Base-by-base conservation (phyloP, 2,113 vertebrate genomes). In the Ceyx melanurus region DNA sequence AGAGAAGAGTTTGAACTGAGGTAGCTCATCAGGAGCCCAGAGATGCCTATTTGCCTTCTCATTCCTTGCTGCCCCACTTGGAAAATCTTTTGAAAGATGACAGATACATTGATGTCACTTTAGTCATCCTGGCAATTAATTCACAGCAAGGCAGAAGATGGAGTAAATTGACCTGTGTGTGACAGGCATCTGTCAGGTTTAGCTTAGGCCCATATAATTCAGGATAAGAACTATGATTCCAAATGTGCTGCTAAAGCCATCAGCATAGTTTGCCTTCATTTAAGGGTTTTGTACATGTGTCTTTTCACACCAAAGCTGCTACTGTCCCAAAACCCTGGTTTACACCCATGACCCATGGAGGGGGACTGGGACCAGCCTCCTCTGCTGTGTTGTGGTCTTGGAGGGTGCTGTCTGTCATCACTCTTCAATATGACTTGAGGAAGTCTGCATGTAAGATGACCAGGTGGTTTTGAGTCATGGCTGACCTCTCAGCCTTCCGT, bases 391-490 rank as follows among this genome's bases (percentile, higher is more conserved):
- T 62, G 20, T 43, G 5, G 1, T 2, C 33, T 7, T 17, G 58
- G 23, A 40, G n/a, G 51, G 31, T 82, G 68, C 51, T 58, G 33
- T 20, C 51, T 58, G 33, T 20, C 50, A 57, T 51, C 71, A 35
- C n/a, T n/a, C 35, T 35, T 35, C 50, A 60, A 22, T 5, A 35
- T 1, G 4, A 28, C 29, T 16, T 26, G 17, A 62, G 33, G 45
- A 18, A 76, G 8, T 6, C 31, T 46, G 15, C 31, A n/a, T 0
- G 0, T 25, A 35, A 50, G 46, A 33, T 37, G 67, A 67, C 3
- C 43, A n/a, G 40, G 43, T 77, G 75, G 2, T 18, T 86, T 29
- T 66, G 78, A 82, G 72, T 61, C 81, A 25, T 2, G 7, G 13
- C 40, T 88, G 86, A 62, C 61, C 37, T 87, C 33, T 54, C 35